These are phyloP conservation scores for Bucorvus abyssinicus DNA, from an alignment of 2,797 vertebrate species.

Conservation along the genomic window DNA sequence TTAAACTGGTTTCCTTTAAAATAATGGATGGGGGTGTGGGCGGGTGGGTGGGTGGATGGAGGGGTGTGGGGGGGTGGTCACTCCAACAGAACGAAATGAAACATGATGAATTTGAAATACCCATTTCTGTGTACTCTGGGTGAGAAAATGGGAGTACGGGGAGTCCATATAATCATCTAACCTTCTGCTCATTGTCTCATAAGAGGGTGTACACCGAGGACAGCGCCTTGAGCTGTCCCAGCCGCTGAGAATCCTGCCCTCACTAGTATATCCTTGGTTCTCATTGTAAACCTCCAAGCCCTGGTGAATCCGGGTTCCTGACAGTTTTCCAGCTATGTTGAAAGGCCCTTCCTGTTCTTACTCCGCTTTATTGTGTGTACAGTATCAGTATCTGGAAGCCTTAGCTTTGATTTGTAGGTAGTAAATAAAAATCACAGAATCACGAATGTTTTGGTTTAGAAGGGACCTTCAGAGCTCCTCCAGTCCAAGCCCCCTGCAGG, in stretches of 20 bases:
- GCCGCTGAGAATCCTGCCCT: not conserved
- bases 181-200: not conserved
- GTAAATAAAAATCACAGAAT: not conserved
- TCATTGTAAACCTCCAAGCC: not conserved
- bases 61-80: too few species aligned
- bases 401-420: not conserved
- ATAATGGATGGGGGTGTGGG: too few species aligned
- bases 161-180: not conserved
- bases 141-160: not conserved
- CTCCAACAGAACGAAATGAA: not conserved
- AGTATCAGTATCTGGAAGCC: not conserved
- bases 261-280: not conserved
- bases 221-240: not conserved
- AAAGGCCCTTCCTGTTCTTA: not conserved
- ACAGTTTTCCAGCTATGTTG: not conserved
- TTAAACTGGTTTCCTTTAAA: not conserved
- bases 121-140: not conserved
- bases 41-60: not conserved
- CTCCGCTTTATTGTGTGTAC: not conserved
- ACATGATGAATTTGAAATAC: not conserved
- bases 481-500: too few species aligned
- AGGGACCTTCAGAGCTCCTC: too few species aligned
- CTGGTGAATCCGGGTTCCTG: not conserved
- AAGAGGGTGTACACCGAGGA: not conserved
- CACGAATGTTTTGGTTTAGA: too few species aligned